phyloP scores from a whole-genome alignment of 2,113 vertebrate genomes.

The Xenus cinereus region DNA sequence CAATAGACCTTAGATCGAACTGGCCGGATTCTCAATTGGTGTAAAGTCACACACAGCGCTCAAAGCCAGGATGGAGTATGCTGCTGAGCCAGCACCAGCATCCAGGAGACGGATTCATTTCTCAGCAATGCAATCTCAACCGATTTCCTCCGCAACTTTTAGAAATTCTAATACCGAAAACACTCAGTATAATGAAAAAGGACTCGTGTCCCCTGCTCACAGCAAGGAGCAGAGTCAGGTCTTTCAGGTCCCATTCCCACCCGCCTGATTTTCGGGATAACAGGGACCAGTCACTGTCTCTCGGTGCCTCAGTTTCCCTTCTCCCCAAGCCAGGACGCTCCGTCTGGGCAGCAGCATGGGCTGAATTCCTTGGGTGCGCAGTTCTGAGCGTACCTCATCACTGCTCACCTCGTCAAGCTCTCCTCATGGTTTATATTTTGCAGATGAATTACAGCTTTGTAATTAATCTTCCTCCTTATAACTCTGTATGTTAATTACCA shows the following conservation, averaged over 20 bases:
- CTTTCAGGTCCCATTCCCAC: neutral
- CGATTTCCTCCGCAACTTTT: accelerated
- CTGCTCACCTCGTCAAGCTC: neutral
- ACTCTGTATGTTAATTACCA: conserved; percentile 40
- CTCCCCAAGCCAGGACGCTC: neutral
- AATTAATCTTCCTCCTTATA: conserved; percentile 49
- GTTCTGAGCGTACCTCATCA: neutral
- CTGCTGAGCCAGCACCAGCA: neutral
- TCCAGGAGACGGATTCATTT: neutral
- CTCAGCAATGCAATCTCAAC: neutral
- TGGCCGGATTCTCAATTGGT: neutral
- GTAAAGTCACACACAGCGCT: accelerated
- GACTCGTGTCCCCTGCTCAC: neutral
- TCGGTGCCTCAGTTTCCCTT: neutral
- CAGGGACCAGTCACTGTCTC: neutral
- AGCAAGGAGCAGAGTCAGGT: neutral
- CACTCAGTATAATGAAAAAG: neutral
- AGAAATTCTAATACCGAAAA: neutral
- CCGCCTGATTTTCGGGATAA: neutral
- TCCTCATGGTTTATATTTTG: neutral
- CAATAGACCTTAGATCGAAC: neutral
- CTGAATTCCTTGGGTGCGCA: neutral
- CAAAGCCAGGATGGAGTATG: neutral
- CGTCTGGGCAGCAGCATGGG: neutral
- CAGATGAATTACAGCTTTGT: conserved; percentile 47